phyloP scores from a whole-genome alignment of 1,140 invertebrate genomes.

The Galleria mellonella region DNA sequence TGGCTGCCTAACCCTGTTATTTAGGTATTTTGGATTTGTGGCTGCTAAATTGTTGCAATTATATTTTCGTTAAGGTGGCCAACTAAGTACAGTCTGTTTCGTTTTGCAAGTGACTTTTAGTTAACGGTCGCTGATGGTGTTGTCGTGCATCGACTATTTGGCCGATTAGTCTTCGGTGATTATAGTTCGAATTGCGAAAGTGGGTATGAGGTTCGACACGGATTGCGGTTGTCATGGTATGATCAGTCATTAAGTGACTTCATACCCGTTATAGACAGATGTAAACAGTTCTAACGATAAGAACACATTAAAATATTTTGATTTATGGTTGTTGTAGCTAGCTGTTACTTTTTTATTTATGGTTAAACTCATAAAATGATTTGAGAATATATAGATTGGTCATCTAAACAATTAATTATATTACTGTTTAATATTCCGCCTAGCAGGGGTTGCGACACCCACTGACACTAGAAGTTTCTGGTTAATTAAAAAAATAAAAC shows the following conservation, averaged over 20 bases:
- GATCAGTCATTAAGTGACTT: neutral
- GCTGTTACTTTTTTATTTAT: no score
- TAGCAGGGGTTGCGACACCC: neutral
- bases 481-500: no score
- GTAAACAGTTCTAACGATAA: constrained; percentile 1
- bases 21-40: constrained; percentile 19
- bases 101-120: constrained; percentile 17
- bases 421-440: neutral
- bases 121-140: constrained; percentile 31
- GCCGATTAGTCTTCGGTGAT: constrained; percentile 39
- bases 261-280: neutral
- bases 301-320: neutral
- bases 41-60: constrained; percentile 25
- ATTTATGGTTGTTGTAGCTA: neutral
- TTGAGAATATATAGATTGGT: neutral
- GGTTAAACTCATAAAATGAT: no score
- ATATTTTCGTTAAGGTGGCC: constrained; percentile 12
- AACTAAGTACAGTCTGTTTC: neutral
- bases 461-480: no score
- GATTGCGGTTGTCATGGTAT: constrained; percentile 30
- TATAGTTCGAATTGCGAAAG: constrained; percentile 36
- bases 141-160: constrained; percentile 54
- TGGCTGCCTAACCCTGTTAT: constrained; percentile 19
- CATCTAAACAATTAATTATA: neutral
- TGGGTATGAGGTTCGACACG: constrained; percentile 30